Evolutionary conservation across 2,888 invertebrate genomes (phyloP).

Genomic region (Lymantria dispar): DNA sequence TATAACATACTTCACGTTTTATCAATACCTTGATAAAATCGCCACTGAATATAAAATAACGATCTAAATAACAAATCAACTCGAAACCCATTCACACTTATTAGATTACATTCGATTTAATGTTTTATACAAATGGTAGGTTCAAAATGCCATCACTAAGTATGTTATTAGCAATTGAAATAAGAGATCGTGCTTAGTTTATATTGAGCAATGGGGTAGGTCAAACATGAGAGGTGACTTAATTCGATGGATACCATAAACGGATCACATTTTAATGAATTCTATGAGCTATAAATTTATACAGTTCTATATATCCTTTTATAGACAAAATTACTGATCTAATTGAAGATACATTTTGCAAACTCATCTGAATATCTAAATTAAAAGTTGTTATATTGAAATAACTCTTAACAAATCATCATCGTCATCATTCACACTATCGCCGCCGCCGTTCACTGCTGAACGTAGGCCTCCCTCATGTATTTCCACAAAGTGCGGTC

Average conservation of each 20-base stretch:
- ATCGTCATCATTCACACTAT: no score
- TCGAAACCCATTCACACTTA: background rate
- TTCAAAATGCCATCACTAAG: slow-evolving; percentile 40
- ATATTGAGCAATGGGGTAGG: slow-evolving; percentile 72
- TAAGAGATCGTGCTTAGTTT: slow-evolving; percentile 58
- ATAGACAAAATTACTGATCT: background rate
- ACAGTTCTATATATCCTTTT: background rate
- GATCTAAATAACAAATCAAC: slow-evolving; percentile 1
- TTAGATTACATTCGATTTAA: background rate
- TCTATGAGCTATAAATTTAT: background rate
- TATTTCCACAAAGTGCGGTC: no score
- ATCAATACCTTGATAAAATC: background rate
- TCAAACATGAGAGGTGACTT: slow-evolving; percentile 65
- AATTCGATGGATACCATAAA: slow-evolving; percentile 36
- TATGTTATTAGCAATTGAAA: slow-evolving; percentile 69
- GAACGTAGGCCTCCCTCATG: no score
- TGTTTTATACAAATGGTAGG: slow-evolving; percentile 31
- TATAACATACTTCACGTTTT: background rate
- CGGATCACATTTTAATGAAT: slow-evolving; percentile 6
- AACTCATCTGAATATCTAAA: no score
- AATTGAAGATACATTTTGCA: no score
- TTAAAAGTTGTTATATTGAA: no score
- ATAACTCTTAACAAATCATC: no score
- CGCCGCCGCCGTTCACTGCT: no score
- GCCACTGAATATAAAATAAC: background rate